These are phyloP conservation scores for Leucoraja erinaceus DNA, from an alignment of 2,113 vertebrate species.

Conservation along the genomic window DNA sequence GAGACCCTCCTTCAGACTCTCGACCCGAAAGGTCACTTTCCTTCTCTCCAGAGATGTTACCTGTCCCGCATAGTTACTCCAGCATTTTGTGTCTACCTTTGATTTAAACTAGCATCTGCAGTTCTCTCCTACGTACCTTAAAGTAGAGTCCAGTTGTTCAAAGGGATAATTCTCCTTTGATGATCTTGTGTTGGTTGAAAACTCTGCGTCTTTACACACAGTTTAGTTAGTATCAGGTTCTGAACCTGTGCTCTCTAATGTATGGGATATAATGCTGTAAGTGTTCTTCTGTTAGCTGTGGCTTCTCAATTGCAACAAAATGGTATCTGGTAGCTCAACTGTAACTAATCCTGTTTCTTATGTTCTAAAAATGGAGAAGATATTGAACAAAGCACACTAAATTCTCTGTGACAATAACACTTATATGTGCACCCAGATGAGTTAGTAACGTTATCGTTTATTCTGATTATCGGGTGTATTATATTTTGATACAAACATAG, in stretches of 20 bases:
- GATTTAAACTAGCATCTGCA: too few relatives aligned
- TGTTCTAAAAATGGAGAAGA: background rate
- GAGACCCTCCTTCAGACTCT: too few relatives aligned
- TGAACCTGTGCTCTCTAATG: background rate
- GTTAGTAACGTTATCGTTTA: background rate
- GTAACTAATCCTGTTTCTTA: background rate
- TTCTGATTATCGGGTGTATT: background rate
- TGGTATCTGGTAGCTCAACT: background rate
- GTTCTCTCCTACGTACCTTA: background rate
- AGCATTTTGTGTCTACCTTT: too few relatives aligned
- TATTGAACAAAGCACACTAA: background rate
- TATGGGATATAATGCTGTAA: background rate
- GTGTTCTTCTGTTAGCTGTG: background rate
- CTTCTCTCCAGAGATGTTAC: too few relatives aligned
- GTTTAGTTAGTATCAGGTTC: background rate
- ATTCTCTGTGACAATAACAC: background rate
- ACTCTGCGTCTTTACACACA: background rate
- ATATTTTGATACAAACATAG: background rate
- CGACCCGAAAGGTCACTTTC: too few relatives aligned
- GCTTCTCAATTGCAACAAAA: background rate
- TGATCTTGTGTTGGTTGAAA: background rate
- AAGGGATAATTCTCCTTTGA: background rate
- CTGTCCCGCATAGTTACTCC: too few relatives aligned
- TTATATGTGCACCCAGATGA: background rate
- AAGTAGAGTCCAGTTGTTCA: background rate